phyloP scores from a whole-genome alignment of 2,113 vertebrate genomes.

The Alligator sinensis region DNA sequence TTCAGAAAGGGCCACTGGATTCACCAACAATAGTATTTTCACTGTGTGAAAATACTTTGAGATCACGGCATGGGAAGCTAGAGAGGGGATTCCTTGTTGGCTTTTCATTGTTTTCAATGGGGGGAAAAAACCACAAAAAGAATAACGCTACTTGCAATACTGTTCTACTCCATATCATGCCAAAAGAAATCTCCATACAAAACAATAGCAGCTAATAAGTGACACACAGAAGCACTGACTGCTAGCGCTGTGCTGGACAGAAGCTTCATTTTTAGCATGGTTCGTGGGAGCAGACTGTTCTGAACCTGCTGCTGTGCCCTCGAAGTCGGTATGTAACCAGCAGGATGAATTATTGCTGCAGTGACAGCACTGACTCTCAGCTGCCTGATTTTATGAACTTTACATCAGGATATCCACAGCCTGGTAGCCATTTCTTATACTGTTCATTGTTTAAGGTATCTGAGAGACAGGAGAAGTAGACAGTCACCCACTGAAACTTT shows the following conservation, averaged over 20 bases:
- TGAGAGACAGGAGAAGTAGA: not conserved
- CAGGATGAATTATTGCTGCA: not conserved
- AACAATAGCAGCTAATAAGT: fast-evolving
- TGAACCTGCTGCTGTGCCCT: fast-evolving
- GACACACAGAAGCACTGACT: not conserved
- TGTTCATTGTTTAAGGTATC: not conserved
- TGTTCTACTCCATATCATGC: not conserved
- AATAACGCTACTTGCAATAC: not conserved
- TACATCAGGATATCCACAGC: not conserved
- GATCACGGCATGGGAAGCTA: not conserved
- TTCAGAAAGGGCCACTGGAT: not conserved
- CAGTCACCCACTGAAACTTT: not conserved
- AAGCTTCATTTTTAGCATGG: not conserved
- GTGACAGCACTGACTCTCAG: fast-evolving
- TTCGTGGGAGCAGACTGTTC: fast-evolving
- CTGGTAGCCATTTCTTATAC: not conserved
- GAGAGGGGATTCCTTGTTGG: not conserved
- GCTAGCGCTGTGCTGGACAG: too few relatives aligned
- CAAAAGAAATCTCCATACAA: not conserved
- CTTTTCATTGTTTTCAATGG: too few relatives aligned
- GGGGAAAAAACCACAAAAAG: too few relatives aligned
- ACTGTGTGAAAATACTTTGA: fast-evolving
- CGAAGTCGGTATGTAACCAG: not conserved
- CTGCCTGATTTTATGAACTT: fast-evolving
- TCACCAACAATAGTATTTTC: not conserved